Conservation (phyloP, 2,888 invertebrate genomes). For the Alcis repandata region DNA sequence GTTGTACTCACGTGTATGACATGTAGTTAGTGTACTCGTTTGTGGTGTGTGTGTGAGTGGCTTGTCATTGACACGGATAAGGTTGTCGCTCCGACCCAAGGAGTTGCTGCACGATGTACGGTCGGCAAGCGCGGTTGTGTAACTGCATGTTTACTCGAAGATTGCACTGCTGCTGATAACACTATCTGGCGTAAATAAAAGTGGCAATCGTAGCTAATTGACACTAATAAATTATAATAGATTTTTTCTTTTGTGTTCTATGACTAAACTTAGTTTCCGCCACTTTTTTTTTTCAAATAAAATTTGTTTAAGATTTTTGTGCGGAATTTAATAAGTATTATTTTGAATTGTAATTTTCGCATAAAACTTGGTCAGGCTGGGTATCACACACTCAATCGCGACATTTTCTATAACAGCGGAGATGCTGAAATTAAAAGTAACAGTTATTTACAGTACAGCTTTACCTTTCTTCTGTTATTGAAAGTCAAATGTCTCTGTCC, state of each 20-base stretch:
- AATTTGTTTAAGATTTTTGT: background rate
- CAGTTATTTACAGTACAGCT: too few species aligned
- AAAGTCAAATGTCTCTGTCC: too few species aligned
- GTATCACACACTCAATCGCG: too few species aligned
- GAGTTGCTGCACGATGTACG: conserved; percentile 56
- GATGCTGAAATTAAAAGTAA: too few species aligned
- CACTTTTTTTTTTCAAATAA: background rate
- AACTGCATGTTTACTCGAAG: conserved; percentile 23
- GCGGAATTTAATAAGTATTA: too few species aligned
- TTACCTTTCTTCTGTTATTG: too few species aligned
- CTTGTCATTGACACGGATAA: conserved; percentile 80
- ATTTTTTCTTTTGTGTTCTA: background rate
- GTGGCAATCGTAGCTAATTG: conserved; percentile 4
- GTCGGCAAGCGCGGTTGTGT: conserved; percentile 37
- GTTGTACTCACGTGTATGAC: conserved; percentile 10
- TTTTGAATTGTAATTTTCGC: too few species aligned
- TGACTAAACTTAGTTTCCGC: background rate
- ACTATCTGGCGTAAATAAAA: conserved; percentile 12
- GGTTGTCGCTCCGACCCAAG: conserved; percentile 77
- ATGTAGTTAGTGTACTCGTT: conserved; percentile 50
- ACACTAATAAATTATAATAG: background rate
- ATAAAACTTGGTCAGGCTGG: background rate
- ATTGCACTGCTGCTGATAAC: conserved; percentile 11
- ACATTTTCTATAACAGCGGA: too few species aligned
- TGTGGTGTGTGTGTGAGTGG: conserved; percentile 46